Conservation (phyloP, 2,888 invertebrate species). For the Mechanitis mazaeus region DNA sequence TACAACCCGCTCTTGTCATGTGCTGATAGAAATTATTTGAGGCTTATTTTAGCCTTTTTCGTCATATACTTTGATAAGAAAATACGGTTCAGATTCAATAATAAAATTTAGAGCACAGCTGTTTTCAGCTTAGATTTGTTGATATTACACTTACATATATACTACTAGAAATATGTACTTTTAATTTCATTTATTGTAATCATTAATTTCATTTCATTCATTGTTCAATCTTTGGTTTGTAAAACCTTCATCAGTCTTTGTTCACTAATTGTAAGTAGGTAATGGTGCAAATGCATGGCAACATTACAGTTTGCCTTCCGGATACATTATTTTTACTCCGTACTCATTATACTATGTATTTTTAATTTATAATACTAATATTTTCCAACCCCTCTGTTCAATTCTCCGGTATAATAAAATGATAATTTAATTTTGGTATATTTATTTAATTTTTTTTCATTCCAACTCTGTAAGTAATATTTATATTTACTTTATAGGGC, state of each 20-base stretch:
- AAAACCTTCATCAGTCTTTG: constrained; percentile 8
- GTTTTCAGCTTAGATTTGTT: constrained; percentile 6
- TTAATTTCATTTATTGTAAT: background rate
- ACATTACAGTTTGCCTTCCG: constrained; percentile 37
- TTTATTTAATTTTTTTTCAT: constrained; percentile 46
- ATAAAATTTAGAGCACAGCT: background rate
- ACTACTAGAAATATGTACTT: constrained; percentile 4
- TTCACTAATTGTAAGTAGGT: constrained; percentile 36
- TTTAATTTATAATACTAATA: constrained; percentile 4
- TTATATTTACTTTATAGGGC: constrained; percentile 42
- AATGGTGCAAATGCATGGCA: constrained; percentile 48
- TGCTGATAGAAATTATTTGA: background rate
- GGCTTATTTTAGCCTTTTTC: background rate
- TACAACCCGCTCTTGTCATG: background rate
- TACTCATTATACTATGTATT: constrained; percentile 7
- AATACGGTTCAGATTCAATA: background rate
- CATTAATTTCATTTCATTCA: background rate
- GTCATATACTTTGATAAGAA: background rate
- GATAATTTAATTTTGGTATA: constrained; percentile 41
- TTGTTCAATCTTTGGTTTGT: constrained; percentile 12
- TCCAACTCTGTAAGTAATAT: constrained; percentile 59
- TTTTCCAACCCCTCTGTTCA: constrained; percentile 8
- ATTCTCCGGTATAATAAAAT: constrained; percentile 40
- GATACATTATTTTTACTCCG: background rate
- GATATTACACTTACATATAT: constrained; percentile 1